Percentiles rank a stretch among this genome's conserved stretches.
Conservation (phyloP, 2,888 invertebrate species). For the Oasisia sp. region DNA sequence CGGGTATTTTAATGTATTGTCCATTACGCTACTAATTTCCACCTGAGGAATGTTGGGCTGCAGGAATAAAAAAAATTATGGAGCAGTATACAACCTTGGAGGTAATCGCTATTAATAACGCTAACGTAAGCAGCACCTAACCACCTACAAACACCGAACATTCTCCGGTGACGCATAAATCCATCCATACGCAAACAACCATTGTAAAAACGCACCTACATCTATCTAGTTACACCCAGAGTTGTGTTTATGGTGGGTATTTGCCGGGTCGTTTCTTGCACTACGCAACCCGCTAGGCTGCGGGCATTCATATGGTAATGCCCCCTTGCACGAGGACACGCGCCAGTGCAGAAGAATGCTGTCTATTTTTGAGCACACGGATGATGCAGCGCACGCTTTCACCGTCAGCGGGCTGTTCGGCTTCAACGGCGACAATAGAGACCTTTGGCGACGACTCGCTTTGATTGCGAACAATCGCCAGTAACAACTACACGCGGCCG, state of each 20-base stretch:
- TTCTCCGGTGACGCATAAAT: background rate
- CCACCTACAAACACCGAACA: background rate
- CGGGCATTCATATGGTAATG: background rate
- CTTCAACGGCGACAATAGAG: background rate
- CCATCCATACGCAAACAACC: background rate
- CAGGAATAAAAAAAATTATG: no score
- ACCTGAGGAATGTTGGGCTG: no score
- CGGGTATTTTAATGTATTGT: no score
- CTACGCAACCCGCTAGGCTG: background rate
- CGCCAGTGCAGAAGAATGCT: background rate
- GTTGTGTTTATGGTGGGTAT: background rate
- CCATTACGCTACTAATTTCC: no score
- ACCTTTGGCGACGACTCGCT: background rate
- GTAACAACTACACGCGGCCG: background rate
- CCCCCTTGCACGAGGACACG: background rate
- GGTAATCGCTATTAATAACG: background rate
- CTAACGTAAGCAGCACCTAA: background rate
- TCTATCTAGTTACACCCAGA: background rate
- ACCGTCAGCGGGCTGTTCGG: background rate
- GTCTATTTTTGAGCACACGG: background rate
- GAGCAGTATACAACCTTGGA: background rate
- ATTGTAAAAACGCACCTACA: background rate
- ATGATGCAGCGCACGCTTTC: constrained; percentile 5
- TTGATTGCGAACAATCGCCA: background rate
- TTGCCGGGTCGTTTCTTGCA: background rate